phyloP scores from a whole-genome alignment of 2,888 invertebrate genomes.

The Drosophila longiperda region DNA sequence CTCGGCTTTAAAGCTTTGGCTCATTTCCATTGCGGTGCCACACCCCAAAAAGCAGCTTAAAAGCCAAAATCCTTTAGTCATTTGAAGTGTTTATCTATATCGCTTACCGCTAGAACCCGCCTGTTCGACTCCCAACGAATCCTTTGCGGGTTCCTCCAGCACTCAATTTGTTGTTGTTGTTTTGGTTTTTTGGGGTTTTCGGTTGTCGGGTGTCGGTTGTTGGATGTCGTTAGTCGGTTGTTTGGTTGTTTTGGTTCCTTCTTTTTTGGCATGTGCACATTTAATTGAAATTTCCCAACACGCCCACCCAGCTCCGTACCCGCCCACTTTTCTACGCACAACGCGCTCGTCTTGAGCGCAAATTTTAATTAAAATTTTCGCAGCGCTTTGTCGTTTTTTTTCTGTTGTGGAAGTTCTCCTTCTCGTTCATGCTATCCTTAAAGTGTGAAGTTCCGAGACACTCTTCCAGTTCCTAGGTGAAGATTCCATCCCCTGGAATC shows the following conservation, averaged over 20 bases:
- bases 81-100: constrained; percentile 76
- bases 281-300: constrained; percentile 76
- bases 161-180: constrained; percentile 64
- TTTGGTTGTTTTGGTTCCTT: constrained; percentile 19
- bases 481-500: constrained; percentile 17
- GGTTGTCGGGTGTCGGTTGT: constrained; percentile 31
- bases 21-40: constrained; percentile 68
- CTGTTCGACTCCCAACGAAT: constrained; percentile 33
- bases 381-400: constrained; percentile 54
- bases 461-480: constrained; percentile 36
- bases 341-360: constrained; percentile 62
- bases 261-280: constrained; percentile 74
- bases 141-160: constrained; percentile 27
- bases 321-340: constrained; percentile 62
- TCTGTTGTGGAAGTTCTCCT: constrained; percentile 5
- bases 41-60: constrained; percentile 52
- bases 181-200: constrained; percentile 56
- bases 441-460: constrained; percentile 73
- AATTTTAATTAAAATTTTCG: constrained; percentile 77
- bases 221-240: constrained; percentile 29
- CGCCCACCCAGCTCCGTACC: constrained; percentile 50
- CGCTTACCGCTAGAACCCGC: constrained; percentile 63
- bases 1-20: constrained; percentile 47
- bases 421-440: constrained; percentile 47
- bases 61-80: constrained; percentile 68